Percentiles rank a stretch among this genome's conserved stretches.
Conservation (phyloP, 2,888 invertebrate genomes). For the Hypolimnas misippus region DNA sequence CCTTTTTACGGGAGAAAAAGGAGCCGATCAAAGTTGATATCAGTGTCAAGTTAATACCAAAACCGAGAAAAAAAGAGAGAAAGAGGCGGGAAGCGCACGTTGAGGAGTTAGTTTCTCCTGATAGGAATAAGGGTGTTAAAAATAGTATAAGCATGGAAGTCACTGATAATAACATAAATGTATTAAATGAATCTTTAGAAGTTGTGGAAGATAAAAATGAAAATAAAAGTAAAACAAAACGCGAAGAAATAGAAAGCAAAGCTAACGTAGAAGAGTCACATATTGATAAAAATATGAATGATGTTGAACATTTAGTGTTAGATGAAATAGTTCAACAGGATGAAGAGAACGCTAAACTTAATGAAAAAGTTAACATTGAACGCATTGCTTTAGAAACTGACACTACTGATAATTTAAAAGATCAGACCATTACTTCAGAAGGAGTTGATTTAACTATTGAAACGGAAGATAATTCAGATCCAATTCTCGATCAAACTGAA, state of each 20-base stretch:
- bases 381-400: not conserved
- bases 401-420: constrained; percentile 1
- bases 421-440: not conserved
- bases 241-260: constrained; percentile 35
- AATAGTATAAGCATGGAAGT: constrained; percentile 79
- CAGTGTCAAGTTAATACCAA: constrained; percentile 89
- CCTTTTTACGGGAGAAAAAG: constrained; percentile 86
- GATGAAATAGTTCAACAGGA: constrained; percentile 6
- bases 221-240: constrained; percentile 39
- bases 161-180: constrained; percentile 64
- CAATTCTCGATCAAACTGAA: not conserved
- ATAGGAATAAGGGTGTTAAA: constrained; percentile 64
- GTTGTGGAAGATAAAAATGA: constrained; percentile 56
- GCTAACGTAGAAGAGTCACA: constrained; percentile 11
- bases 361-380: constrained; percentile 11
- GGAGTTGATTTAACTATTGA: constrained; percentile 2
- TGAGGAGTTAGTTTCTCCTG: constrained; percentile 59
- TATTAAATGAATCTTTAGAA: constrained; percentile 68
- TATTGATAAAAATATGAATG: constrained; percentile 23
- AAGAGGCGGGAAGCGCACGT: constrained; percentile 64
- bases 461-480: not conserved
- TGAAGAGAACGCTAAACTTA: constrained; percentile 14
- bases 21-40: constrained; percentile 91
- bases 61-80: constrained; percentile 76
- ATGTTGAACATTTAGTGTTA: constrained; percentile 12